Evolutionary conservation across 2,888 invertebrate genomes (phyloP), one percentile per base, ranked within the genome.

Genomic region (Drosophila anomalata): DNA sequence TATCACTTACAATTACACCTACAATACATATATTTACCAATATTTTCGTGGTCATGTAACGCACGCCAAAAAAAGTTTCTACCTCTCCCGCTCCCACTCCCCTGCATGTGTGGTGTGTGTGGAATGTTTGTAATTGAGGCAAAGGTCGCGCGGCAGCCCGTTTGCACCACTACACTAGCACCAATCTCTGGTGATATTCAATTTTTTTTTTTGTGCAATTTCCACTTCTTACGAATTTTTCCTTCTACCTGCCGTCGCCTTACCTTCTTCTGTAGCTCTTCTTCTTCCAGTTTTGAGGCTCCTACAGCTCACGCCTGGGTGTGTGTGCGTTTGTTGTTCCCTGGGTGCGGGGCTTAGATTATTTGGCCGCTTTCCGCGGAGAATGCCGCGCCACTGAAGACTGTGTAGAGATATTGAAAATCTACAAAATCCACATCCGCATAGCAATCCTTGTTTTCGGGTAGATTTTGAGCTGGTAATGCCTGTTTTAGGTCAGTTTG

Each of bases 91-190:
- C 58, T 58, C 59, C 47, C 48, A 44, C 53, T 50, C 53, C 50
- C 29, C 2, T 24, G 46, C 33, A 11, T 52, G 9, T n/a, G n/a
- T 50, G 51, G 44, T 79, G 70, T 79, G 73, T 80, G 76, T 65
- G 85, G 77, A 85, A 85, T 79, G 73, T 80, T 76, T 65, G 85
- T 79, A 85, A 85, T 80, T 80, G 79, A 84, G 83, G 83, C 84
- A 84, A 84, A 84, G 84, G 84, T 84, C 84, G 84, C 84, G 84
- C 83, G 78, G 72, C 57, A 26, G 14, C 3, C 17, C 48, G 6
- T 48, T 62, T 9, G 41, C 58, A 33, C 48, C 36, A 36, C 14
- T 14, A 12, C 24, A n/a, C 17, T 11, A 17, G 12, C 22, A 14
- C 36, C 41, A 29, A 55, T 24, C 31, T 47, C 47, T 46, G 14